Evolutionary conservation across 2,113 vertebrate species (phyloP).

Genomic region (Pygoscelis antarcticus): DNA sequence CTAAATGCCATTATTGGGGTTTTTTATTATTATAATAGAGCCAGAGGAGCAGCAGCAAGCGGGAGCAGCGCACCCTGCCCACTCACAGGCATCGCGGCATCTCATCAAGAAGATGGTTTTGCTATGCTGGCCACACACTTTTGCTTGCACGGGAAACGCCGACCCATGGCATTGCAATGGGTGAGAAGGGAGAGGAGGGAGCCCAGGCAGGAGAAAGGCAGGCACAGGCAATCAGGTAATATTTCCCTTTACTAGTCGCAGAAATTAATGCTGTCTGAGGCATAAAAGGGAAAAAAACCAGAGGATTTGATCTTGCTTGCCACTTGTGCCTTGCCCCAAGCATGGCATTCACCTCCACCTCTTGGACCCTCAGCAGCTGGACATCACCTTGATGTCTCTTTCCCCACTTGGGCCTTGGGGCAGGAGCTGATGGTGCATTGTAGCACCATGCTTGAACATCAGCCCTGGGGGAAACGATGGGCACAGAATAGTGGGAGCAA

Average conservation of each 20-base stretch:
- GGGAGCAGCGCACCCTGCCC: not conserved
- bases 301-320: not conserved
- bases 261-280: not conserved
- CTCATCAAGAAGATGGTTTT: not conserved
- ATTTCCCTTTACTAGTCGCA: not conserved
- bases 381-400: not conserved
- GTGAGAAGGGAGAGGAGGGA: not conserved
- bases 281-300: not conserved
- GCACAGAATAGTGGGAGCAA: not conserved
- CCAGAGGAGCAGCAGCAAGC: not conserved
- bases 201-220: not conserved
- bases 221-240: no score
- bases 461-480: not conserved
- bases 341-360: not conserved
- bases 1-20: not conserved
- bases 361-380: not conserved
- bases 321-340: not conserved
- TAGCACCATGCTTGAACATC: not conserved
- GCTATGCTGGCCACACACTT: accelerated
- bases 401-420: not conserved
- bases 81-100: accelerated
- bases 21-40: not conserved
- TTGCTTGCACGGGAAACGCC: not conserved
- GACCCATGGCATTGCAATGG: not conserved
- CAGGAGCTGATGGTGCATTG: not conserved